Conservation (phyloP, 2,888 invertebrate genomes). For the Diplolepis rosae region DNA sequence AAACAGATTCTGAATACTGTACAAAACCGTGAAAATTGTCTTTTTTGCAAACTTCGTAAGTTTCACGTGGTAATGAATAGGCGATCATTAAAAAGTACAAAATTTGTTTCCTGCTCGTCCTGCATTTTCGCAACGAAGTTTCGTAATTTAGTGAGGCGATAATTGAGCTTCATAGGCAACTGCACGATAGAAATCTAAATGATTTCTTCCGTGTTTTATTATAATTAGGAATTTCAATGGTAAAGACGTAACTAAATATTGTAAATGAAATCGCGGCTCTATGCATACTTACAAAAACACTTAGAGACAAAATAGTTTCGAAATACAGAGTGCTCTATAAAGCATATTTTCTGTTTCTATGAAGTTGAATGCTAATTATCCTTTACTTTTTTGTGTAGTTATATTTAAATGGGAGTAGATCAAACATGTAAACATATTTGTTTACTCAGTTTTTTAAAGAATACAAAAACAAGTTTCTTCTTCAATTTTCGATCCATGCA, state of each 20-base stretch:
- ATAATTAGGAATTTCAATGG: not conserved
- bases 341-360: not conserved
- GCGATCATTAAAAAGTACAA: conserved; percentile 57
- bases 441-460: not conserved
- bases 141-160: conserved; percentile 7
- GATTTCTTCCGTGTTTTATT: conserved; percentile 8
- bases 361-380: not conserved
- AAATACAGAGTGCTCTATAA: no score
- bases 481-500: not conserved
- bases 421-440: not conserved
- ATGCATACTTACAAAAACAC: not conserved
- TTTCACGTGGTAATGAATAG: conserved; percentile 40
- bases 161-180: not conserved
- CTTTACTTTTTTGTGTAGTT: not conserved
- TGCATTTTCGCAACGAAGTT: conserved; percentile 40
- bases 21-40: conserved; percentile 53
- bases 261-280: not conserved
- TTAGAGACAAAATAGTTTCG: not conserved
- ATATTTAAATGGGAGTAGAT: not conserved
- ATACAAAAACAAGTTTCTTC: no score
- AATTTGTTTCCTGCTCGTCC: conserved; percentile 61
- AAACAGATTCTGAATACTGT: conserved; percentile 65
- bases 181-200: not conserved
- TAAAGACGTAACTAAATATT: not conserved
- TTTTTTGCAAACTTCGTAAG: conserved; percentile 7